Percentiles rank a stretch among this genome's conserved stretches.
These are phyloP conservation scores for Saimiri boliviensis DNA, from an alignment of 2,113 vertebrate species.

Conservation along the genomic window DNA sequence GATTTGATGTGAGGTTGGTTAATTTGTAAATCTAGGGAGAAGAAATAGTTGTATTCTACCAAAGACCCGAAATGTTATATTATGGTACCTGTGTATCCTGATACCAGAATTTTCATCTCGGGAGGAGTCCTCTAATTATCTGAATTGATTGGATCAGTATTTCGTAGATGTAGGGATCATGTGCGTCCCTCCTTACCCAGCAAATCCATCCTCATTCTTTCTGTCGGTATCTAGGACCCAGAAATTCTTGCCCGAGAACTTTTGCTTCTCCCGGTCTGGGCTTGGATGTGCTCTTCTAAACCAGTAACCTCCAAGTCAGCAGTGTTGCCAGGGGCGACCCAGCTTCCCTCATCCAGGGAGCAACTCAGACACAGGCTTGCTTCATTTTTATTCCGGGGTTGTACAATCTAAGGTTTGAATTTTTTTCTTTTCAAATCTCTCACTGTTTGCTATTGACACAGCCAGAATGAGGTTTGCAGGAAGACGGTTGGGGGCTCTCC, in stretches of 20 bases:
- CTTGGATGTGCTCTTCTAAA: background rate
- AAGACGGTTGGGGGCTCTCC: too few relatives aligned
- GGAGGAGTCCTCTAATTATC: background rate
- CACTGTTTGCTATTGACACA: background rate
- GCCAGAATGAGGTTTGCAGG: background rate
- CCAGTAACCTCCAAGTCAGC: background rate
- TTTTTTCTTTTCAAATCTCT: background rate
- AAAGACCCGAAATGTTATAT: background rate
- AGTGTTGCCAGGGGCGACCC: background rate
- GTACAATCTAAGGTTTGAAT: background rate
- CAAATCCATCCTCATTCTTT: background rate
- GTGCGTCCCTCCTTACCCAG: background rate
- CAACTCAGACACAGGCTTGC: background rate
- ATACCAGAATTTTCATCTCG: background rate
- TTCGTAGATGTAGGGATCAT: background rate
- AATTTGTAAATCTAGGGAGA: background rate
- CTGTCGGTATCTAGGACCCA: background rate
- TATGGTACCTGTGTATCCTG: background rate
- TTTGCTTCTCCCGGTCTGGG: background rate
- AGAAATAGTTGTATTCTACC: conserved; percentile 10
- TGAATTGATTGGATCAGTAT: background rate
- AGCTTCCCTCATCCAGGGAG: background rate
- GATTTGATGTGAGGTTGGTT: background rate
- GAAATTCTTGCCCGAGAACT: background rate
- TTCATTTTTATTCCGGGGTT: conserved; percentile 23